These are phyloP conservation scores for Vidua chalybeata DNA, from an alignment of 2,113 vertebrate species.

Conservation along the genomic window DNA sequence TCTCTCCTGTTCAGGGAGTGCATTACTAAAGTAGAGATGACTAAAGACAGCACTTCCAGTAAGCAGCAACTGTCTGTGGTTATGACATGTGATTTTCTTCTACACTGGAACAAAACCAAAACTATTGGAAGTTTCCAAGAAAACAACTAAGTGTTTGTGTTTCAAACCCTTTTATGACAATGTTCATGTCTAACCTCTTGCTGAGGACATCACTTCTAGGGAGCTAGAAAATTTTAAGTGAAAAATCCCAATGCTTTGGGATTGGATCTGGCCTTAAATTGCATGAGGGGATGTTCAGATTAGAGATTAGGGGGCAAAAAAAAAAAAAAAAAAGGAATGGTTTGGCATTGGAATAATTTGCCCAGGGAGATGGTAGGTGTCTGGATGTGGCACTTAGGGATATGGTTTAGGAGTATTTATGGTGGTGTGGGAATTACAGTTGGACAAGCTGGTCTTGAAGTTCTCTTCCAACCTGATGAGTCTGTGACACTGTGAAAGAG, in stretches of 20 bases:
- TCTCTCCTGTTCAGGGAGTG: neutral
- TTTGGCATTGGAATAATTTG: neutral
- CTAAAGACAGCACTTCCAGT: constrained; percentile 40
- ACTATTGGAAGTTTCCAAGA: constrained; percentile 36
- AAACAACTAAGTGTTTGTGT: neutral
- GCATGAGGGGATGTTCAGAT: neutral
- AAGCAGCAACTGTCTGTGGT: constrained; percentile 35
- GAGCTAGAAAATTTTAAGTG: neutral
- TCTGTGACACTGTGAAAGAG: neutral
- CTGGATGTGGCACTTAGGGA: neutral
- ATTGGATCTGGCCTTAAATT: neutral
- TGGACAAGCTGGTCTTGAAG: neutral
- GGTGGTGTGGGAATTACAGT: too few species aligned
- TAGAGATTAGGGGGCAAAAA: neutral
- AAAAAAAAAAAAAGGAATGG: too few species aligned
- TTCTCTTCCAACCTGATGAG: neutral
- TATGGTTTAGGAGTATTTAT: neutral
- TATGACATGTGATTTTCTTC: constrained; percentile 46
- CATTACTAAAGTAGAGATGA: neutral
- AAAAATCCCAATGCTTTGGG: neutral
- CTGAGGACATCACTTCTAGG: neutral
- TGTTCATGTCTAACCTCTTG: neutral
- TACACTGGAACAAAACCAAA: constrained; percentile 10
- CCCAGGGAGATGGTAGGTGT: neutral
- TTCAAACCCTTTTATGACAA: constrained; percentile 7